Percentiles rank a stretch among this genome's conserved stretches.
These are phyloP conservation scores for Drosophila engyochracea DNA, from an alignment of 2,888 invertebrate genomes.

Conservation along the genomic window DNA sequence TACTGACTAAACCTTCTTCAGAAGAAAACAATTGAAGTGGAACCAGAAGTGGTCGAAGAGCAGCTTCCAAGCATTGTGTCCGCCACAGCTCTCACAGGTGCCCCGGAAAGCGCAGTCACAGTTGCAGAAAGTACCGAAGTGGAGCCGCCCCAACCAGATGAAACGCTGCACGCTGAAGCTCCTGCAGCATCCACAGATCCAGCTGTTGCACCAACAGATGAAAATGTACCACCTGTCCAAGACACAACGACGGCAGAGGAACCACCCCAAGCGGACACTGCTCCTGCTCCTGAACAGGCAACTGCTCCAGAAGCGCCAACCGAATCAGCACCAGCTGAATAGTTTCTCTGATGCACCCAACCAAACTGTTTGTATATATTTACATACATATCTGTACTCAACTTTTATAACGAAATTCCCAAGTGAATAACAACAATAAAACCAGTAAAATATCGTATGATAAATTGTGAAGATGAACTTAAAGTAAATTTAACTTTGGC, in stretches of 20 bases:
- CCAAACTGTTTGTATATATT: not conserved
- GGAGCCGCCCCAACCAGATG: slow-evolving; percentile 5
- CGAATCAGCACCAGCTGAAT: slow-evolving; percentile 18
- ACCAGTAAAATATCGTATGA: not conserved
- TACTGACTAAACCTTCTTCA: not conserved
- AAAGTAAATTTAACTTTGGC: not conserved
- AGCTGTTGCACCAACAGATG: slow-evolving; percentile 15
- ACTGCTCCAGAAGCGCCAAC: slow-evolving; percentile 1
- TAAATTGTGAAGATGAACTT: not conserved
- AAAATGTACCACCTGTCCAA: slow-evolving; percentile 6
- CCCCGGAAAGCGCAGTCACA: not conserved
- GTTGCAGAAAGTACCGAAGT: slow-evolving; percentile 1
- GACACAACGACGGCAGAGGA: not conserved
- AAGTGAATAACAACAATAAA: not conserved
- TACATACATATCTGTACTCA: not conserved
- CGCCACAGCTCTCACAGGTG: not conserved
- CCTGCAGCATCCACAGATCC: slow-evolving; percentile 10
- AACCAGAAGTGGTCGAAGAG: not conserved
- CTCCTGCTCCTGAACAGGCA: slow-evolving; percentile 10
- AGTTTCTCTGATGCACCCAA: not conserved
- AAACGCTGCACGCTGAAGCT: slow-evolving; percentile 1
- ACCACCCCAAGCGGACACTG: slow-evolving; percentile 1
- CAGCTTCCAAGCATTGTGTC: not conserved
- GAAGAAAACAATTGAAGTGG: slow-evolving; percentile 24
- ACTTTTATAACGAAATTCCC: not conserved